Base-by-base conservation (phyloP, 2,888 invertebrate genomes). In the Neuroscelio doddi region DNA sequence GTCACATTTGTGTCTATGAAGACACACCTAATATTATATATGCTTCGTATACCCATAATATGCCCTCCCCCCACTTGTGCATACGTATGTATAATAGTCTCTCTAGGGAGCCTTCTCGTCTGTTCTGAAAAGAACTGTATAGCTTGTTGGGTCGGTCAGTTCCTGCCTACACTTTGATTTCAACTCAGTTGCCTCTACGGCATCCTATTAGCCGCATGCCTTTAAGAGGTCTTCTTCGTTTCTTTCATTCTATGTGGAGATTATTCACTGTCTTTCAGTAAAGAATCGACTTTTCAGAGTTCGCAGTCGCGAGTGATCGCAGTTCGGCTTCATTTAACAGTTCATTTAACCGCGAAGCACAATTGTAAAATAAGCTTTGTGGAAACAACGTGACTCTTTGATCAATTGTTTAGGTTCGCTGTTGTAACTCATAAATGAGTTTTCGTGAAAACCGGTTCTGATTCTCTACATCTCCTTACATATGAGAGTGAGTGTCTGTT, bases 361-460 rank as follows among this genome's bases (percentile, higher is more conserved):
- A 14, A 14, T 12, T 14, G 14, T 5, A 10, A 30, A 30, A 30
- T 30, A 30, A 14, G 29, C 16, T 29, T 41, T 30, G 34, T 21
- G 16, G 41, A 51, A 32, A 17, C 32, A 29, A 52, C 44, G 44
- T 44, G 27, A 27, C 38, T 44, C 26, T 45, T 24, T 24, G n/a
- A 4, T n/a, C 26, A 26, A 26, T 41, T 26, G 10, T 16, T 44
- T 21, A 7, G 32, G 3, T 9, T 8, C 3, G 2, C 15, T n/a
- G 32, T 1, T n/a, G 30, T 29, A 29, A 38, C 21, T 17, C 32
- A 27, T 42, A 17, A 32, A 29, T 55, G 70, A 71, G 66, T 76
- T 76, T 76, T 63, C 74, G 75, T 67, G 56, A 62, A 74, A 76
- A 76, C 77, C 76, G 75, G 76, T 77, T 69, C 64, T 9, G 16